Evolutionary conservation across 1,140 invertebrate genomes (phyloP).

Genomic region (Drosophila varians): DNA sequence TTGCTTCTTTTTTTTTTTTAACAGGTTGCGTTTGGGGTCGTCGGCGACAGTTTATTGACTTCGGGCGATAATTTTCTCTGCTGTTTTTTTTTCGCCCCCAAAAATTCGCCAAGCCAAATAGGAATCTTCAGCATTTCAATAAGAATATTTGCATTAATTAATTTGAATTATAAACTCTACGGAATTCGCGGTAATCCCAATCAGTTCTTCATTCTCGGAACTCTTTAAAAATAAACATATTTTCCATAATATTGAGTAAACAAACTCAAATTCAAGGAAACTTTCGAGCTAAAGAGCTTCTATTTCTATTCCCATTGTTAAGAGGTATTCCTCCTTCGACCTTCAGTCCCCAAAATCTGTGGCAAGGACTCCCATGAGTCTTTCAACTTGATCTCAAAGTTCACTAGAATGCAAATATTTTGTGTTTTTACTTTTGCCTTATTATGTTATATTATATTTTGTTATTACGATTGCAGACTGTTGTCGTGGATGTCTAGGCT

Average conservation of each 20-base stretch:
- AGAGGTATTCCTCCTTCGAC: no score
- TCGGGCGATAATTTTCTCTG: slow-evolving; percentile 43
- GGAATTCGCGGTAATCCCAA: no score
- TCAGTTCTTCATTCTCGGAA: no score
- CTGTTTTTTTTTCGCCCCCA: slow-evolving; percentile 12
- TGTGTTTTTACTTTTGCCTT: slow-evolving; percentile 8
- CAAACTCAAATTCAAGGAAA: background rate
- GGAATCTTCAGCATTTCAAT: background rate
- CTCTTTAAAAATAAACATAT: background rate
- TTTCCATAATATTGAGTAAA: background rate
- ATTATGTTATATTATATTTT: slow-evolving; percentile 12
- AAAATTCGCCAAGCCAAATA: background rate
- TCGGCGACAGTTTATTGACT: slow-evolving; percentile 48
- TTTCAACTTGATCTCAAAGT: slow-evolving; percentile 29
- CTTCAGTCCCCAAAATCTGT: background rate
- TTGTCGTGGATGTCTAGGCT: slow-evolving; percentile 64
- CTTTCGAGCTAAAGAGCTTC: background rate
- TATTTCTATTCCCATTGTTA: no score
- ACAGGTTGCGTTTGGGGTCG: slow-evolving; percentile 24
- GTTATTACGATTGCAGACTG: slow-evolving; percentile 41
- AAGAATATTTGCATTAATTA: no score
- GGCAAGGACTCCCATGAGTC: background rate
- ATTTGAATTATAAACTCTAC: no score
- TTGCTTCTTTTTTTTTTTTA: slow-evolving; percentile 14
- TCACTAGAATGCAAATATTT: slow-evolving; percentile 31